Percentiles rank a stretch among this genome's conserved stretches.
These are phyloP conservation scores for Terebella lapidaria DNA, from an alignment of 2,888 invertebrate species.

Conservation along the genomic window DNA sequence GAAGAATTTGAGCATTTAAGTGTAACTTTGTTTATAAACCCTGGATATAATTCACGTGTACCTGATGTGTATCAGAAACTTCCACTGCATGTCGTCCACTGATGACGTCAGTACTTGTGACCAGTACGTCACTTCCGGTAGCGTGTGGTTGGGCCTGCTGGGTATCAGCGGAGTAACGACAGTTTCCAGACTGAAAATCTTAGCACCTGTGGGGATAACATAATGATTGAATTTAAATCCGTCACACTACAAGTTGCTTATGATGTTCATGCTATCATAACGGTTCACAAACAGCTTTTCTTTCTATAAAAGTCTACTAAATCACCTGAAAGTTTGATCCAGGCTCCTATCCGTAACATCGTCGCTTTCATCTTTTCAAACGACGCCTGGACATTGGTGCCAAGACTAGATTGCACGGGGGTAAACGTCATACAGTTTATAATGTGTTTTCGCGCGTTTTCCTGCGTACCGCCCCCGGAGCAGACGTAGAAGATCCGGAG, in stretches of 20 bases:
- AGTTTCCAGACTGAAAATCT: constrained; percentile 9
- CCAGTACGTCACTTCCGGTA: constrained; percentile 14
- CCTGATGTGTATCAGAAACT: constrained; percentile 14
- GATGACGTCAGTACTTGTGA: background rate
- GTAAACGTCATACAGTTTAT: constrained; percentile 21
- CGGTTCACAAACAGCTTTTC: background rate
- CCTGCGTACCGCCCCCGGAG: background rate
- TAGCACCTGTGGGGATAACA: constrained; percentile 9
- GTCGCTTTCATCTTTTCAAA: constrained; percentile 16
- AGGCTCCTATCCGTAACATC: constrained; percentile 14
- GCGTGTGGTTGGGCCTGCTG: constrained; percentile 8
- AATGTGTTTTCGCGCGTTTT: background rate
- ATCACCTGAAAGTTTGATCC: constrained; percentile 16
- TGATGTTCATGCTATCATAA: background rate
- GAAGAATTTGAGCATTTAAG: too few species aligned
- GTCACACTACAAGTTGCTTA: too few species aligned
- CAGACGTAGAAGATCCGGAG: constrained; percentile 13
- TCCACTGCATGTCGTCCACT: background rate
- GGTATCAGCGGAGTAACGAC: constrained; percentile 11
- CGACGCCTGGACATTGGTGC: constrained; percentile 7
- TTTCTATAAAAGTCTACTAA: background rate
- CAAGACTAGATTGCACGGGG: constrained; percentile 16
- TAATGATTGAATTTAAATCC: too few species aligned
- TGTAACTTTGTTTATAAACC: too few species aligned
- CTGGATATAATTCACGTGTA: too few species aligned